These are phyloP conservation scores for Synanthedon andrenaeformis DNA, from an alignment of 2,888 invertebrate species.

Conservation along the genomic window DNA sequence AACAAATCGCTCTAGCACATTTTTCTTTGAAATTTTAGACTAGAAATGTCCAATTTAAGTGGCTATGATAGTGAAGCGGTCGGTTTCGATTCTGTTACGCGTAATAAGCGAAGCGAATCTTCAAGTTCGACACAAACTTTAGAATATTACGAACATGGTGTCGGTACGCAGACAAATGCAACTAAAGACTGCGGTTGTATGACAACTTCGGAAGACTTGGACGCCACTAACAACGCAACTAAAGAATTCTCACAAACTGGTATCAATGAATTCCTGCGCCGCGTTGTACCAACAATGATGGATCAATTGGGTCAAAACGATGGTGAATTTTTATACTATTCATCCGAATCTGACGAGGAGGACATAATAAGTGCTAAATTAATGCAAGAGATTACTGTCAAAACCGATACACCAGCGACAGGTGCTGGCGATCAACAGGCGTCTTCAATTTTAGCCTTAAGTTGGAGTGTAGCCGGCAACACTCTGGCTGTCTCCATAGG, in stretches of 20 bases:
- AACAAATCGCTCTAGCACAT: constrained; percentile 1
- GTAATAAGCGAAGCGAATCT: constrained; percentile 19
- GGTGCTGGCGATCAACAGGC: constrained; percentile 41
- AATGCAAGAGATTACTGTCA: constrained; percentile 37
- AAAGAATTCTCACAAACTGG: constrained; percentile 40
- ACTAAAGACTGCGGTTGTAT: constrained; percentile 29
- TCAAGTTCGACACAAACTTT: constrained; percentile 39
- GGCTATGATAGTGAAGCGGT: constrained; percentile 50
- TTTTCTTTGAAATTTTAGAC: neutral
- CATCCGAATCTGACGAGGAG: constrained; percentile 55
- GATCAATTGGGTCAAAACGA: constrained; percentile 45
- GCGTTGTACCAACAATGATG: constrained; percentile 46
- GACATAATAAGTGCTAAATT: constrained; percentile 34
- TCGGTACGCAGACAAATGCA: constrained; percentile 31
- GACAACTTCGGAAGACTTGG: constrained; percentile 30
- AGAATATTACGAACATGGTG: constrained; percentile 28
- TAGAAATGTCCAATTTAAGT: constrained; percentile 42
- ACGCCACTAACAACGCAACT: constrained; percentile 22
- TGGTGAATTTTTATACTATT: constrained; percentile 23
- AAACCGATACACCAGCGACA: constrained; percentile 16
- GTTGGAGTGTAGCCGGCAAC: constrained; percentile 50
- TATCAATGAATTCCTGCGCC: constrained; percentile 44
- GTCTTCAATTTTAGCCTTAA: constrained; percentile 29
- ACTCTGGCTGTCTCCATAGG: constrained; percentile 47
- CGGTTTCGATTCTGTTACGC: constrained; percentile 41